Evolutionary conservation across 2,113 vertebrate species (phyloP).

Genomic region (Grallaria varia): DNA sequence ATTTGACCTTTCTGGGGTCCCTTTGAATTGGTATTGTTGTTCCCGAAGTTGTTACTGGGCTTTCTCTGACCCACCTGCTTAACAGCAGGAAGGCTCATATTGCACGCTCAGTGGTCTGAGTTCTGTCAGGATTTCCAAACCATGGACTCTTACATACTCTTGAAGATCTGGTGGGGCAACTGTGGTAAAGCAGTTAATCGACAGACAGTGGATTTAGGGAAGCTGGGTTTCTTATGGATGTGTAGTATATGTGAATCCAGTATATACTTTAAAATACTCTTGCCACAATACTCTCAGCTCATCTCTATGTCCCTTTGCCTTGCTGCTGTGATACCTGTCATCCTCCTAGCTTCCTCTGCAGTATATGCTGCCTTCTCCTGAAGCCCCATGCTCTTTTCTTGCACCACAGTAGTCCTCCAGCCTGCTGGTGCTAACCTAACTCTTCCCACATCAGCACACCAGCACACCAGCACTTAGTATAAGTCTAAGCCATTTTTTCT

Average conservation of each 20-base stretch:
- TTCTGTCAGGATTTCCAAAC: not conserved
- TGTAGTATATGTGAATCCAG: not conserved
- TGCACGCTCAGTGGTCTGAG: not conserved
- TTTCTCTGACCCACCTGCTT: not conserved
- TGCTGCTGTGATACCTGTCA: not conserved
- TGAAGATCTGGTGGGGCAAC: not conserved
- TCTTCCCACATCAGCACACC: not conserved
- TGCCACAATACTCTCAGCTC: not conserved
- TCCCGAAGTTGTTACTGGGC: not conserved
- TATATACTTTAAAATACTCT: not conserved
- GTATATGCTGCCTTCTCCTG: fast-evolving
- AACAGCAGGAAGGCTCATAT: not conserved
- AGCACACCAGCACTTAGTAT: not conserved
- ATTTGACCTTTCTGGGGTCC: not conserved
- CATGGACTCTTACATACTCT: not conserved
- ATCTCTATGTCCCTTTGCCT: not conserved
- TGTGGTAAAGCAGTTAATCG: not conserved
- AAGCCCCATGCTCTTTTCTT: not conserved
- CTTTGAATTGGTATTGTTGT: not conserved
- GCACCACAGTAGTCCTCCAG: not conserved
- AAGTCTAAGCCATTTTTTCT: not conserved
- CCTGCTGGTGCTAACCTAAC: not conserved
- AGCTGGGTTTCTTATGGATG: not conserved
- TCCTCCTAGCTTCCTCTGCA: not conserved
- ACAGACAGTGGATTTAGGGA: not conserved